A percentile compares a stretch with the other conserved stretches of the same genome.
These are phyloP conservation scores for Anagrus nilaparvatae DNA, from an alignment of 1,140 invertebrate genomes.

Conservation along the genomic window DNA sequence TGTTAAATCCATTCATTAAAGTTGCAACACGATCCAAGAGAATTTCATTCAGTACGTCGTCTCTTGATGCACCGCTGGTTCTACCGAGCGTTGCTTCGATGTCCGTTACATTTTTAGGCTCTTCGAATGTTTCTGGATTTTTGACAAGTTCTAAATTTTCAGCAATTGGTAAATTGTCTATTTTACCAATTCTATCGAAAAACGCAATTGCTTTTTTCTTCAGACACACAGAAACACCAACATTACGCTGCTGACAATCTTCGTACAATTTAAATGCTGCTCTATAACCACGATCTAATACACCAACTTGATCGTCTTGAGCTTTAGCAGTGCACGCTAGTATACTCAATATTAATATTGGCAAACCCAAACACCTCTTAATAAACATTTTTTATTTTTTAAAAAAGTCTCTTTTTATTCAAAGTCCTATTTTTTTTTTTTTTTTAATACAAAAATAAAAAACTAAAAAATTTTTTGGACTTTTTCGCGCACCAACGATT, in stretches of 20 bases:
- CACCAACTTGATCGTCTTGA: constrained; percentile 19
- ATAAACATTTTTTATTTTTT: too few relatives aligned
- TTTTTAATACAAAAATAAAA: too few relatives aligned
- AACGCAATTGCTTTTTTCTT: constrained; percentile 71
- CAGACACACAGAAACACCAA: constrained; percentile 57
- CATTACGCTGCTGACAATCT: constrained; percentile 35
- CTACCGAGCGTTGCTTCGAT: constrained; percentile 55
- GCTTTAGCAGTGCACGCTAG: constrained; percentile 10
- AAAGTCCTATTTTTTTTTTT: too few relatives aligned
- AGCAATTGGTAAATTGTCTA: constrained; percentile 54
- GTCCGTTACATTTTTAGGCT: constrained; percentile 48
- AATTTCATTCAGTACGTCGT: constrained; percentile 55
- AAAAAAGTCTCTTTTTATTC: too few relatives aligned
- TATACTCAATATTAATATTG: too few relatives aligned
- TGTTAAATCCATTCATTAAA: constrained; percentile 60
- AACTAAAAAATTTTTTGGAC: too few relatives aligned
- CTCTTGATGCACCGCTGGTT: constrained; percentile 46
- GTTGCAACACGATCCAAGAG: constrained; percentile 58
- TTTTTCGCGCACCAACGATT: too few relatives aligned
- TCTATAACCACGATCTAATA: constrained; percentile 36
- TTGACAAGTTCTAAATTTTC: constrained; percentile 55
- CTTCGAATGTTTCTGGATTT: constrained; percentile 17
- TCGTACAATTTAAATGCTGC: constrained; percentile 36
- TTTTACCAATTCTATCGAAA: constrained; percentile 57
- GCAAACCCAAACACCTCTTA: too few relatives aligned